These are phyloP conservation scores for Helostoma temminkii DNA, from an alignment of 2,797 vertebrate species.

Conservation along the genomic window DNA sequence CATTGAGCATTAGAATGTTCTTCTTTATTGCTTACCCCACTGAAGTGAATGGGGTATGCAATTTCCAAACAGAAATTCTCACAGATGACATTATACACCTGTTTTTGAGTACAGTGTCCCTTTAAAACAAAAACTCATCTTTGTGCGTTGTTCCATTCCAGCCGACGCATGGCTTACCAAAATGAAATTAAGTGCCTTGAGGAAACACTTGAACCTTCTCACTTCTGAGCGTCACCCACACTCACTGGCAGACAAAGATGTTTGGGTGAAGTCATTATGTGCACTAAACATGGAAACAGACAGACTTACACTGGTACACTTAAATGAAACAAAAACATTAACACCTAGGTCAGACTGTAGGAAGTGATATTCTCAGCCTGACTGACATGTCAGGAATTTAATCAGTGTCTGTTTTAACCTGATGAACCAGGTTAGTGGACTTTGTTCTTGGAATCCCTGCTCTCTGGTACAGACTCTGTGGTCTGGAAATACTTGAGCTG, in stretches of 20 bases:
- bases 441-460: conserved; percentile 47
- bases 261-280: background rate
- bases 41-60: background rate
- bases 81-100: background rate
- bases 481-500: conserved; percentile 51
- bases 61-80: background rate
- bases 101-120: no score
- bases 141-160: background rate
- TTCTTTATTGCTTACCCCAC: background rate
- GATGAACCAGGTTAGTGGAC: conserved; percentile 38
- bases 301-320: background rate
- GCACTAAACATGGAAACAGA: background rate
- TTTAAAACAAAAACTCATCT: no score
- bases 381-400: conserved; percentile 34
- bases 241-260: background rate
- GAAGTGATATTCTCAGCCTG: conserved; percentile 11
- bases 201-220: background rate
- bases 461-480: conserved; percentile 20
- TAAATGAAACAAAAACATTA: background rate
- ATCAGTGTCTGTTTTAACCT: conserved; percentile 44
- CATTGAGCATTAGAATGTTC: no score
- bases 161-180: background rate
- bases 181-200: background rate
- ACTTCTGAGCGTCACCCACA: background rate
- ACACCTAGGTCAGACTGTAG: background rate